Evolutionary conservation across 2,888 invertebrate genomes (phyloP), one percentile per base, ranked within the genome.

Genomic region (Eupeodes latifasciatus): DNA sequence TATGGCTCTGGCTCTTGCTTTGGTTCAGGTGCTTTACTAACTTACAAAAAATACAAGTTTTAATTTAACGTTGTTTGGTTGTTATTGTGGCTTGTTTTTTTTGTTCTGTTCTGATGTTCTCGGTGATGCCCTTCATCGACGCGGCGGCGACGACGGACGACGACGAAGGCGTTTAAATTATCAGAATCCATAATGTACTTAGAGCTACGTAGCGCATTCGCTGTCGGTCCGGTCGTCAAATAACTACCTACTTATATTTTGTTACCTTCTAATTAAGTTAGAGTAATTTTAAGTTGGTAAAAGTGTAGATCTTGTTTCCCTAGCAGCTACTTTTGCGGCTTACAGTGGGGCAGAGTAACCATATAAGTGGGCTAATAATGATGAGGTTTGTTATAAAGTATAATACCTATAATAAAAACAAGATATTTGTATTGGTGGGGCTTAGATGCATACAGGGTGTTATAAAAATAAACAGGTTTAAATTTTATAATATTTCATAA

Each of bases 231-330:
- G 27, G 27, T 27, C 64, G 82, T 79, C 75, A 85, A 40, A 40
- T 40, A 27, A 27, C 27, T 27, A 27, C 2, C 27, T 27, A 27
- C 27, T 27, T 27, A 27, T 78, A 66, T 78, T 75, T 76, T 78
- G 66, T 83, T 67, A 44, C 49, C 66, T 49, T 76, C 72, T 57
- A 74, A 83, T 87, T 87, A 55, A 82, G 59, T 44, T 72, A 53
- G 51, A 34, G 34, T 79, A 79, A 75, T 69, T 86, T 57, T 78
- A 66, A 55, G 72, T 67, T 64, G 19, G 34, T 69, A 16, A 69
- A 53, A 12, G 9, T 53, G 51, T 4, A 36, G 67, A 14, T 57
- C 66, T 72, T 40, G 16, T 62, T 71, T 51, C 66, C 57, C 82
- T 69, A 49, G 27, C 10, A 53, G 19, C 10, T 19, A 9, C 5